Percentiles rank a stretch among this genome's conserved stretches.
phyloP scores from a whole-genome alignment of 2,113 vertebrate species.

The Oxyura jamaicensis region DNA sequence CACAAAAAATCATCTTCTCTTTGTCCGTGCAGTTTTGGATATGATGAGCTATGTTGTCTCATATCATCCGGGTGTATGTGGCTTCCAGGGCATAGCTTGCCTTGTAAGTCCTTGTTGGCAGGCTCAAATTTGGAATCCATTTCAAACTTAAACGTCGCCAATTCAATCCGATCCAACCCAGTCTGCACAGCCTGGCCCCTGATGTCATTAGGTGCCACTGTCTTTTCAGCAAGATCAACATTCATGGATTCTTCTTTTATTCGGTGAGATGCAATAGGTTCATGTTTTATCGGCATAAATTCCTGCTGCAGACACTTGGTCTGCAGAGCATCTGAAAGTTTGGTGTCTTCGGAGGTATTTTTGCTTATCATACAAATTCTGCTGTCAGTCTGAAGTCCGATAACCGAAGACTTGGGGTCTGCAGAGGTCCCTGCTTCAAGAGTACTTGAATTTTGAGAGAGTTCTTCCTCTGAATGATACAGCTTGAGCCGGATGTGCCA shows the following conservation, averaged over 20 bases:
- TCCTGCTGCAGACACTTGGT: constrained; percentile 71
- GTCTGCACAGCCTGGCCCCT: constrained; percentile 71
- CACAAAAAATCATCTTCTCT: constrained; percentile 87
- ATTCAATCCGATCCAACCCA: constrained; percentile 74
- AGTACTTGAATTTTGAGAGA: constrained; percentile 55
- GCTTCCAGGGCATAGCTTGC: constrained; percentile 76
- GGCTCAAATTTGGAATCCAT: constrained; percentile 72
- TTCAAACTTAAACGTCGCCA: constrained; percentile 71
- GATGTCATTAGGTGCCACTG: constrained; percentile 66
- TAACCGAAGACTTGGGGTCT: constrained; percentile 64
- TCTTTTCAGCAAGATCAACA: constrained; percentile 73
- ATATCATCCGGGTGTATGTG: constrained; percentile 80
- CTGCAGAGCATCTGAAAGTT: constrained; percentile 71
- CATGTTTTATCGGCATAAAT: constrained; percentile 73
- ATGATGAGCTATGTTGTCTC: constrained; percentile 77
- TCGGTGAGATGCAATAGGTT: constrained; percentile 70
- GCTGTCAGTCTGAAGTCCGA: constrained; percentile 72
- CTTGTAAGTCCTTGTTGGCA: constrained; percentile 81
- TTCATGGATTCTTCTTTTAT: constrained; percentile 72
- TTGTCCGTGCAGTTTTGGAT: constrained; percentile 84
- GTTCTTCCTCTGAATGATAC: constrained; percentile 83
- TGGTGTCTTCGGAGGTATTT: constrained; percentile 72
- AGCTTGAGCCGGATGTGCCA: constrained; percentile 93
- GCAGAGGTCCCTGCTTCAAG: constrained; percentile 68
- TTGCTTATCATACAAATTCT: constrained; percentile 61